Conservation (phyloP, 2,888 invertebrate genomes). For the Chaetogeoica ovagalla region DNA sequence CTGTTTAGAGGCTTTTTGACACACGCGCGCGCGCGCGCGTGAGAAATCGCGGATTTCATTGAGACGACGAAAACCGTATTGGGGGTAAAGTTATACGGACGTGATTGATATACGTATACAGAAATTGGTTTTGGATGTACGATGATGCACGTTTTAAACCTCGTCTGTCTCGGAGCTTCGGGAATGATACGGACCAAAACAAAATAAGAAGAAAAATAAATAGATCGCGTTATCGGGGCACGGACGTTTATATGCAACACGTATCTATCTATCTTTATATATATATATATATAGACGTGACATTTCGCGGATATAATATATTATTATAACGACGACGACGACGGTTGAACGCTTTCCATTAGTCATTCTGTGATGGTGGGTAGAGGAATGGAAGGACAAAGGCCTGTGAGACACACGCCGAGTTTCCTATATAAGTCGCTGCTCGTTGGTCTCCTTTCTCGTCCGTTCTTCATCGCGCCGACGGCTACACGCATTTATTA, state of each 20-base stretch:
- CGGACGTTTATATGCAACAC: background rate
- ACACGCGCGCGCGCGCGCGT: no score
- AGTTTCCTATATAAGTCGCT: no score
- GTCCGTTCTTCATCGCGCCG: background rate
- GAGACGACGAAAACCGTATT: no score
- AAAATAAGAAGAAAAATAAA: background rate
- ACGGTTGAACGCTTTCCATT: slow-evolving; percentile 33
- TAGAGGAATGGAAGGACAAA: background rate
- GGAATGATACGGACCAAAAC: background rate
- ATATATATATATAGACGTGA: background rate
- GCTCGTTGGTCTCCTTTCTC: background rate
- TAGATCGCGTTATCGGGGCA: background rate
- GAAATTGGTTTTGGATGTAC: no score
- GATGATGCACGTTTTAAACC: no score
- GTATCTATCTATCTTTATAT: background rate
- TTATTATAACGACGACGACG: slow-evolving; percentile 17
- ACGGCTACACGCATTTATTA: slow-evolving; percentile 8
- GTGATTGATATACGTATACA: no score
- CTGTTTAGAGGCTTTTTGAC: no score
- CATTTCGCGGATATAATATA: slow-evolving; percentile 15
- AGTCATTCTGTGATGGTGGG: slow-evolving; percentile 5
- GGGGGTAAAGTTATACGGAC: no score
- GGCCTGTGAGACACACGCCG: background rate
- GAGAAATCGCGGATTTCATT: no score
- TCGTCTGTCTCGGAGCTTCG: no score